Conservation (phyloP, 2,888 invertebrate species). For the Calliscelio sp. region DNA sequence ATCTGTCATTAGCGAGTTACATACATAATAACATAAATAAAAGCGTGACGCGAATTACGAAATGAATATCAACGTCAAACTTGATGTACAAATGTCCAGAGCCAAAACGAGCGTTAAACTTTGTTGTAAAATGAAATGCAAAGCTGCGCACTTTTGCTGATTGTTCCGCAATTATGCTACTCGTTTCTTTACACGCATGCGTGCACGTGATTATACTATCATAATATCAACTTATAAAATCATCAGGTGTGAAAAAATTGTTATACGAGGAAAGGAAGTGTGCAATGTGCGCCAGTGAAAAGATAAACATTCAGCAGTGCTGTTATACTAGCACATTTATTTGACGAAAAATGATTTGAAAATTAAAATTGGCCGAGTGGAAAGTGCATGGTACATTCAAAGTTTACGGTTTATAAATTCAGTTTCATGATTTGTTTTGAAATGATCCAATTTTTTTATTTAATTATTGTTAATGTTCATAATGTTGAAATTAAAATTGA, state of each 20-base stretch:
- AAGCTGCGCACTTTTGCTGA: slow-evolving; percentile 40
- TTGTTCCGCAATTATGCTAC: slow-evolving; percentile 39
- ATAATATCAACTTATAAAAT: slow-evolving; percentile 53
- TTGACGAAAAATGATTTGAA: too few relatives aligned
- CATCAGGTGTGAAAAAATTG: slow-evolving; percentile 49
- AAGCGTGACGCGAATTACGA: slow-evolving; percentile 43
- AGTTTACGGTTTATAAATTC: too few relatives aligned
- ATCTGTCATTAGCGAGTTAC: slow-evolving; percentile 22
- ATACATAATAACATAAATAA: slow-evolving; percentile 16
- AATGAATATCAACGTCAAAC: slow-evolving; percentile 48
- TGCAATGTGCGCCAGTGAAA: slow-evolving; percentile 11
- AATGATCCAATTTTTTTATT: too few relatives aligned
- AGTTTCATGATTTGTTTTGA: too few relatives aligned
- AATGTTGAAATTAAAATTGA: too few relatives aligned
- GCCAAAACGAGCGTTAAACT: slow-evolving; percentile 45
- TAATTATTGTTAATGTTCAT: too few relatives aligned
- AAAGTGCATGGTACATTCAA: too few relatives aligned
- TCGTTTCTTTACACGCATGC: slow-evolving; percentile 46
- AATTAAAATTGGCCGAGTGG: too few relatives aligned
- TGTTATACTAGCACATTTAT: background rate
- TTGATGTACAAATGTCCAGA: slow-evolving; percentile 40
- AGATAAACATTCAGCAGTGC: slow-evolving; percentile 22
- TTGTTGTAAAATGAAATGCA: slow-evolving; percentile 19
- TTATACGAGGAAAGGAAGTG: slow-evolving; percentile 41
- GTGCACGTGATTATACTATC: slow-evolving; percentile 48